phyloP scores from a whole-genome alignment of 2,797 vertebrate species.

The Trichosurus vulpecula region DNA sequence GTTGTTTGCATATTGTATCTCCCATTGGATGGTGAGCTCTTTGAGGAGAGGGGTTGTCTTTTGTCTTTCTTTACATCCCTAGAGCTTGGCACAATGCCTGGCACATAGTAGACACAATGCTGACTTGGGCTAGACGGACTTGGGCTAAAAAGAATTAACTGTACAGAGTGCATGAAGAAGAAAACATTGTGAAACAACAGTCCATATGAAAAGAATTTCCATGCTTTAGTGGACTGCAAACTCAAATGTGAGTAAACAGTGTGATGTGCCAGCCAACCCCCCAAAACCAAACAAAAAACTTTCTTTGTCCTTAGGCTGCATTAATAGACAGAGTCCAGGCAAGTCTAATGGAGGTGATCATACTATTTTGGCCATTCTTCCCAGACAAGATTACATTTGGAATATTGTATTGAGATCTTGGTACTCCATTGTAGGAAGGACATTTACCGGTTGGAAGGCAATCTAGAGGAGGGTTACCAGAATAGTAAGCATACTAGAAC shows the following conservation, averaged over 20 bases:
- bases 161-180: neutral
- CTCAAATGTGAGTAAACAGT: neutral
- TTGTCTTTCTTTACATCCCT: neutral
- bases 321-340: neutral
- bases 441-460: neutral
- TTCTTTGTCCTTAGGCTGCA: neutral
- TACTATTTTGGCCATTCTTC: neutral
- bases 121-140: neutral
- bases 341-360: neutral
- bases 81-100: neutral
- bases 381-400: neutral
- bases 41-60: neutral
- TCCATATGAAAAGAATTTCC: neutral
- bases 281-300: neutral
- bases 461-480: neutral
- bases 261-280: neutral
- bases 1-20: neutral
- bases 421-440: neutral
- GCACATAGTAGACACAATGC: no score
- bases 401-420: neutral
- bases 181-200: neutral
- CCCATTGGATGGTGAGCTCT: neutral
- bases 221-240: neutral
- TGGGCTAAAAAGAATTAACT: neutral
- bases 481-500: neutral